Conservation (phyloP, 2,113 vertebrate genomes). For the Erinaceus europaeus region DNA sequence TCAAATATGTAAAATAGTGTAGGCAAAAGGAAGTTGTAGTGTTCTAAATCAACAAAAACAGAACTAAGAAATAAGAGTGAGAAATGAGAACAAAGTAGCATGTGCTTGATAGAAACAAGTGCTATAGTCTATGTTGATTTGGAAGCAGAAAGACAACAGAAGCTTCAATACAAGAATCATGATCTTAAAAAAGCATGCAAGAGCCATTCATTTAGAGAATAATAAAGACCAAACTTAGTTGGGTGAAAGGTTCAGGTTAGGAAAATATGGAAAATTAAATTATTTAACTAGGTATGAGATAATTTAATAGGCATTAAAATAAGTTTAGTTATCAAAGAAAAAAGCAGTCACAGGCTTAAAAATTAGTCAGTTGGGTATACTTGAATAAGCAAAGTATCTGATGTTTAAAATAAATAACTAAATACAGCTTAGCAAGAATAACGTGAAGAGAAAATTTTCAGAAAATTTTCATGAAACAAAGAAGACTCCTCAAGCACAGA, state of each 20-base stretch:
- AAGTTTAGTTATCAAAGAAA: too few relatives aligned
- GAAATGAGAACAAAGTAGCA: background rate
- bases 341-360: background rate
- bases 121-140: background rate
- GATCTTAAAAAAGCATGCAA: background rate
- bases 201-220: background rate
- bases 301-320: too few relatives aligned
- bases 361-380: too few relatives aligned
- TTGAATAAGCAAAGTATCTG: background rate
- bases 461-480: background rate
- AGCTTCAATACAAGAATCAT: background rate
- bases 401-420: background rate
- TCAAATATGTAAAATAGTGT: background rate
- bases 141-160: background rate
- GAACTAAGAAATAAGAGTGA: background rate
- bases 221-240: background rate
- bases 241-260: background rate
- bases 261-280: background rate
- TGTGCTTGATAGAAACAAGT: background rate
- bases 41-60: background rate
- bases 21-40: background rate
- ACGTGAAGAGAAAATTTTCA: background rate
- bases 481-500: background rate
- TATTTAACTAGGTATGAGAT: too few relatives aligned
- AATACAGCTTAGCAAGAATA: background rate